Evolutionary conservation across 2,113 vertebrate species (phyloP), one percentile per base, ranked within the genome.

Genomic region (Seriola rivoliana): DNA sequence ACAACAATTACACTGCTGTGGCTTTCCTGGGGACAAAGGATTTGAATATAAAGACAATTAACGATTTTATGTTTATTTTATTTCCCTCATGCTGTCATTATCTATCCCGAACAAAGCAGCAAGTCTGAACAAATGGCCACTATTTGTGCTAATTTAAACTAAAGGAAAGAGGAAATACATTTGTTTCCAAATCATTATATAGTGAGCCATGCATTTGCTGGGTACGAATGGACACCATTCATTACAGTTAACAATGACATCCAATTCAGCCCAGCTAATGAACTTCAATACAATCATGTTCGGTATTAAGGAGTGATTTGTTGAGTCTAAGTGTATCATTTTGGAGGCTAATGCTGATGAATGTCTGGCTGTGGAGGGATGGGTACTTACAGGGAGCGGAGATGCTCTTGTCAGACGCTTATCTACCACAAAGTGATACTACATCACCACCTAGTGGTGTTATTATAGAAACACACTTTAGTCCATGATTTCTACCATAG

Each of bases 201-300:
- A 85, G 88, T 84, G 84, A 91, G 86, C 78, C 68, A 70, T 92
- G 86, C 87, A 92, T 92, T 91, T 85, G 83, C 84, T 42, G 85
- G 83, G 73, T 87, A 86, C 85, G 91, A 92, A 94, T 88, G 90
- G 82, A 91, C 71, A 67, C 84, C 88, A 93, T 94, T 94, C 89
- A 92, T 93, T 91, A 93, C 89, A 78, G 85, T 94, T 95, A 94
- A 93, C 92, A 93, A 92, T 94, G 92, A 91, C 92, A 92, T 91
- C 90, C 88, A 92, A 93, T 94, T 92, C 88, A 89, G 81, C 82
- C 72, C 65, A n/a, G 86, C 86, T 94, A 95, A 95, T 95, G 91
- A 93, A 94, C 89, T 93, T 92, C 89, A 93, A 92, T 93, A 92
- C 89, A 92, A 90, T 93, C 88, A 85, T 94, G 92, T 93, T 90